These are phyloP conservation scores for Orius insidiosus DNA, from an alignment of 1,140 invertebrate species.

Conservation along the genomic window DNA sequence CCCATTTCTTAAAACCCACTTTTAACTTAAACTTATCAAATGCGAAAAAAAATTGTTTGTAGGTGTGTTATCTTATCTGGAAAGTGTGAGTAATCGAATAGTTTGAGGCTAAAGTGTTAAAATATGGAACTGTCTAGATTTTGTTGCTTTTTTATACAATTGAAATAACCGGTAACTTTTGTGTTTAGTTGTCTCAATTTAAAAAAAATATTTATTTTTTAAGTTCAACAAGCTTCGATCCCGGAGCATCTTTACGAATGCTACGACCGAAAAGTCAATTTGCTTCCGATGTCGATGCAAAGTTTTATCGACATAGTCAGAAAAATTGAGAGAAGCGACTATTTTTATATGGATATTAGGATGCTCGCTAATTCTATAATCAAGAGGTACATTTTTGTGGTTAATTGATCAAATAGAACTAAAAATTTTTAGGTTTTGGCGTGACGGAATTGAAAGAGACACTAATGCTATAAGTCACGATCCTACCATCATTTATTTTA, in stretches of 20 bases:
- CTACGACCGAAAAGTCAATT: neutral
- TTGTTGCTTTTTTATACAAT: no score
- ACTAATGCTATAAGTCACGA: slow-evolving; percentile 25
- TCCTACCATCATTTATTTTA: slow-evolving; percentile 33
- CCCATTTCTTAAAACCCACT: no score
- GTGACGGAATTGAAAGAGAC: slow-evolving; percentile 39
- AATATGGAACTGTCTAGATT: no score
- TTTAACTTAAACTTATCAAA: no score
- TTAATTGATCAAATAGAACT: neutral
- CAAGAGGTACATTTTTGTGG: slow-evolving; percentile 1
- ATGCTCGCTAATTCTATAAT: slow-evolving; percentile 6
- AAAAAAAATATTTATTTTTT: neutral
- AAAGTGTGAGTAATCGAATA: no score
- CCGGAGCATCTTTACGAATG: slow-evolving; percentile 9
- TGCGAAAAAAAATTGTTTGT: no score
- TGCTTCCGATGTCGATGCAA: slow-evolving; percentile 9
- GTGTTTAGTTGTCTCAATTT: no score
- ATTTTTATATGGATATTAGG: slow-evolving; percentile 6
- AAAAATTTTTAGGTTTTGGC: slow-evolving; percentile 32
- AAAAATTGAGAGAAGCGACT: slow-evolving; percentile 7
- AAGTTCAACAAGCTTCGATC: neutral
- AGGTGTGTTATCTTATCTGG: no score
- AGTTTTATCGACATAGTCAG: slow-evolving; percentile 11
- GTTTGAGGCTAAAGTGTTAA: no score
- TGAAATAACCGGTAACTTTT: no score